phyloP scores from a whole-genome alignment of 2,888 invertebrate genomes.

The Ornithoptera alexandrae region DNA sequence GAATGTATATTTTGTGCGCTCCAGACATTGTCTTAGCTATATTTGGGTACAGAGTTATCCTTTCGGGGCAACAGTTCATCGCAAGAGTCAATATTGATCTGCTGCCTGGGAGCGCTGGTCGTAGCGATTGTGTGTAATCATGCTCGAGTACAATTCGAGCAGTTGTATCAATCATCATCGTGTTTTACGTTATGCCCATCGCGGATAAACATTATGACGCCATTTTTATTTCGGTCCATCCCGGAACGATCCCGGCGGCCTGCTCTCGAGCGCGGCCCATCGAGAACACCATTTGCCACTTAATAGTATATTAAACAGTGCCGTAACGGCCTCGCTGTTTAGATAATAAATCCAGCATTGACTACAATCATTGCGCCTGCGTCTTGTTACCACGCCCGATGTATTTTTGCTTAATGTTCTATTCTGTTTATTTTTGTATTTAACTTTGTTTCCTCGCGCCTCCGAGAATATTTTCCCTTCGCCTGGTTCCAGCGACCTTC shows the following conservation, averaged over 20 bases:
- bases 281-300: conserved; percentile 35
- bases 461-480: conserved; percentile 16
- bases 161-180: neutral
- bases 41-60: neutral
- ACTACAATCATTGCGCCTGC: conserved; percentile 36
- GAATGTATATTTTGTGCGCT: conserved; percentile 45
- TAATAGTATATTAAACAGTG: conserved; percentile 36
- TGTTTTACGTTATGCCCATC: neutral
- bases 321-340: conserved; percentile 37
- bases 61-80: no score
- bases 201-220: conserved; percentile 12
- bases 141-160: no score
- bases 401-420: conserved; percentile 30
- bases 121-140: no score
- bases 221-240: conserved; percentile 16
- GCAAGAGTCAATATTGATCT: no score
- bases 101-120: no score
- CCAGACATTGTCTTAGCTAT: conserved; percentile 32
- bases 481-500: conserved; percentile 4
- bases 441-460: conserved; percentile 21
- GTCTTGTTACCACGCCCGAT: conserved; percentile 27
- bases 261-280: conserved; percentile 22
- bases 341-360: conserved; percentile 43
- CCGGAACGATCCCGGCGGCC: conserved; percentile 17
- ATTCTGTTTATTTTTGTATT: conserved; percentile 25